Evolutionary conservation across 2,888 invertebrate species (phyloP).

Genomic region (Cephalotes varians): DNA sequence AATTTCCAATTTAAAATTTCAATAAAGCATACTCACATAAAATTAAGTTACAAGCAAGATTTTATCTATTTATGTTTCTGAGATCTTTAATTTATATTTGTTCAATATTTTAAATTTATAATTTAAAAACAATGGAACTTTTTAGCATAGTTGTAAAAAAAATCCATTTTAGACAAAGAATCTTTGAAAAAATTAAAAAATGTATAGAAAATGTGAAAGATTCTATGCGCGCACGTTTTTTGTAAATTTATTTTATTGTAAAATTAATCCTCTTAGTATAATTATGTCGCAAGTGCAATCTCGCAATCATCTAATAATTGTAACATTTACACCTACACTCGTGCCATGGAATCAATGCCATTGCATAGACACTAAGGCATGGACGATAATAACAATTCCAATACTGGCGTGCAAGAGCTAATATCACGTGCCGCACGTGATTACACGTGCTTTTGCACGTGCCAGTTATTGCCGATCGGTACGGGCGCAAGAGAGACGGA

Average conservation of each 20-base stretch:
- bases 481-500: constrained; percentile 36
- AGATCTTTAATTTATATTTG: background rate
- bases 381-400: constrained; percentile 72
- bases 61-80: background rate
- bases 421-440: constrained; percentile 84
- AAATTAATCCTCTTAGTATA: background rate
- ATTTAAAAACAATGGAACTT: background rate
- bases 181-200: background rate
- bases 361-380: constrained; percentile 7
- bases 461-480: constrained; percentile 51
- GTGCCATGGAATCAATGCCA: constrained; percentile 16
- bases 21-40: background rate
- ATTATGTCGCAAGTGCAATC: constrained; percentile 3
- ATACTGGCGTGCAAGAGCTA: constrained; percentile 56
- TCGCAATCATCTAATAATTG: constrained; percentile 24
- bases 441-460: constrained; percentile 79
- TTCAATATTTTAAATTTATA: background rate
- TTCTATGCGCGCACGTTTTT: background rate
- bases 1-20: background rate
- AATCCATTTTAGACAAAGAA: background rate
- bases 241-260: background rate
- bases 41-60: background rate
- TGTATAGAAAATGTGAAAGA: background rate
- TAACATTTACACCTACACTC: constrained; percentile 26
- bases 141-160: background rate